Evolutionary conservation across 2,797 vertebrate species (phyloP), one percentile per base, ranked within the genome.

Genomic region (Molossus molossus): DNA sequence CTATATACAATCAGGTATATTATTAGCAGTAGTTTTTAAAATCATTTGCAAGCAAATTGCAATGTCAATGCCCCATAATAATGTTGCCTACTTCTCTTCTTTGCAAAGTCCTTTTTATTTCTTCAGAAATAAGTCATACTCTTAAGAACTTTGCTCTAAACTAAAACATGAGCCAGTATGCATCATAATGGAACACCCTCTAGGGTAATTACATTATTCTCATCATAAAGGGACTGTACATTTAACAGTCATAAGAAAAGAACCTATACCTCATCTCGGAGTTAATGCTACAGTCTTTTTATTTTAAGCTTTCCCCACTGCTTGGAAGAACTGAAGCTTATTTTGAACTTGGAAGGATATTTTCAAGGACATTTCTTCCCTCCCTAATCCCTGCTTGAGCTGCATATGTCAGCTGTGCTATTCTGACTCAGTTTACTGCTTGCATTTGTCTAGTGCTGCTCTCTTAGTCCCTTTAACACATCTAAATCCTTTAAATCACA

Each of bases 21-120:
- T 93, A 97, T 95, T 96, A 96, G 95, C 87, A 37, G 69, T 86
- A 65, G 37, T 94, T 97, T 95, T 60, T 18, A 96, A 97, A 96
- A 96, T 94, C 81, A 96, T 95, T 97, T 95, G 81, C 94, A 94
- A 96, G 96, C 69, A 95, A 96, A 97, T 95, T 96, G 91, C 81
- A 95, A 76, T 94, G 95, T 86, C 96, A 76, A 3, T 97, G 72
- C 90, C 79, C 90, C 67, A 53, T 95, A 97, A 97, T 97, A 90
- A 96, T 76, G 91, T 92, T 95, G 93, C 95, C 76, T 87, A 86
- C 91, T 81, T 96, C 94, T 97, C 27, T 97, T 97, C 91, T 95
- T 97, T 53, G 13, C 33, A 62, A 94, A 97, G 75, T 75, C 95
- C 77, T 82, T 96, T 96, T 82, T 83, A 92, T 93, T 96, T 75